These are phyloP conservation scores for Dallia pectoralis DNA, from an alignment of 2,797 vertebrate genomes.

Conservation along the genomic window DNA sequence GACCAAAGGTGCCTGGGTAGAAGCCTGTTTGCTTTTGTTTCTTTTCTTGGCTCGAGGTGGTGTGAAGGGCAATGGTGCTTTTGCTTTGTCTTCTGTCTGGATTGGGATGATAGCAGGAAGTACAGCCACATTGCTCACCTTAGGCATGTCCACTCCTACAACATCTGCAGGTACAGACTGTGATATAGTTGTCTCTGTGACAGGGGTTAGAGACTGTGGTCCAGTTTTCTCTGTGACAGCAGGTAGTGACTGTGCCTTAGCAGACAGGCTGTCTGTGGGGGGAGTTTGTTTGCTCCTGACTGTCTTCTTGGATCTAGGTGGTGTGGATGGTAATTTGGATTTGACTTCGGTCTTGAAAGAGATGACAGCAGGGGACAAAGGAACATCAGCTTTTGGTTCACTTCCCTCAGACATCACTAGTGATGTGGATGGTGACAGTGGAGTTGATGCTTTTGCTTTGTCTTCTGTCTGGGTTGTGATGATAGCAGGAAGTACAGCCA, in stretches of 20 bases:
- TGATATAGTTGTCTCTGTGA: too few species aligned
- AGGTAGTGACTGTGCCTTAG: background rate
- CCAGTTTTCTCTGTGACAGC: too few species aligned
- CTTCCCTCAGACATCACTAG: background rate
- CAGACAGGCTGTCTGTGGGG: conserved; percentile 10
- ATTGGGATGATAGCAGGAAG: background rate
- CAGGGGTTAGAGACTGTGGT: too few species aligned
- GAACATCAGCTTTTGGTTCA: background rate
- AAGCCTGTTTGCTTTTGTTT: conserved; percentile 6
- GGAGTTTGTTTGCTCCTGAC: conserved; percentile 12
- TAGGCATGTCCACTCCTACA: conserved; percentile 5
- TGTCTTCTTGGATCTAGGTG: background rate
- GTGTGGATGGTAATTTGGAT: background rate
- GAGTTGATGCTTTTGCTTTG: background rate
- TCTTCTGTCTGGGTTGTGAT: background rate
- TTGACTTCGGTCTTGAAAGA: background rate
- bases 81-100: background rate
- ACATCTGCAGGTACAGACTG: too few species aligned
- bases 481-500: background rate
- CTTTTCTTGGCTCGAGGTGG: background rate
- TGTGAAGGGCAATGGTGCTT: background rate
- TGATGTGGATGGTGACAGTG: background rate
- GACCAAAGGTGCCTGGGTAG: conserved; percentile 16
- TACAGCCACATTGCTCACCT: background rate
- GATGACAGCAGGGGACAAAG: background rate